A percentile compares a stretch with the other conserved stretches of the same genome.
Conservation (phyloP, 2,888 invertebrate species). For the Hyalella azteca region DNA sequence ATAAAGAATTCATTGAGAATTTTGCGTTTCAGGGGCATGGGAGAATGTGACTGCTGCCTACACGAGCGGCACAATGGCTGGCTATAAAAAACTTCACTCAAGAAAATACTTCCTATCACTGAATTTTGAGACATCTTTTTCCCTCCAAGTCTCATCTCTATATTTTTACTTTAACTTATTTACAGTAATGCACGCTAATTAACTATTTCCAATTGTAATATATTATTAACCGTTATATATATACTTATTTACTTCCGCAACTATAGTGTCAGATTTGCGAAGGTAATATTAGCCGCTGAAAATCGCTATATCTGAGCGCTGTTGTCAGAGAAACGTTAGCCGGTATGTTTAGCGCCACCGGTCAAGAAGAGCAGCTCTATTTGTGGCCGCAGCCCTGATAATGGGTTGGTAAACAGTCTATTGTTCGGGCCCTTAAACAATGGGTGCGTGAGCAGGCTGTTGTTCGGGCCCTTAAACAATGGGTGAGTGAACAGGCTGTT, state of each 20-base stretch:
- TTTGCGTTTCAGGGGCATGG: too few species aligned
- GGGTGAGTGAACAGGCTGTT: too few species aligned
- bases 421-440: too few species aligned
- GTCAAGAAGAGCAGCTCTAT: background rate
- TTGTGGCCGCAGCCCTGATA: conserved; percentile 12
- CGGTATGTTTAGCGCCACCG: conserved; percentile 7
- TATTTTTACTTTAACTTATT: background rate
- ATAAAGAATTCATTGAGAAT: background rate
- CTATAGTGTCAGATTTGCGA: background rate
- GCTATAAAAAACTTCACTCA: background rate
- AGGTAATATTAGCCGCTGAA: background rate
- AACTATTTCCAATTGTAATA: background rate
- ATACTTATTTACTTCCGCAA: background rate
- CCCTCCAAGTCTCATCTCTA: background rate
- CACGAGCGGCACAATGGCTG: too few species aligned
- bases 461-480: too few species aligned
- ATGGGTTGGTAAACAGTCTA: conserved; percentile 19
- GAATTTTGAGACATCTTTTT: background rate
- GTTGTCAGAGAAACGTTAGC: conserved; percentile 6
- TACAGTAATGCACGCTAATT: background rate
- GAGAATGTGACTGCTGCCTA: too few species aligned
- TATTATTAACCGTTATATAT: background rate
- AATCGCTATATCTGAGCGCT: background rate
- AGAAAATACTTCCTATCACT: background rate
- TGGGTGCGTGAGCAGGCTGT: too few species aligned